Percentiles rank a stretch among this genome's conserved stretches.
Conservation (phyloP, 1,140 invertebrate species). For the Halyomorpha halys region DNA sequence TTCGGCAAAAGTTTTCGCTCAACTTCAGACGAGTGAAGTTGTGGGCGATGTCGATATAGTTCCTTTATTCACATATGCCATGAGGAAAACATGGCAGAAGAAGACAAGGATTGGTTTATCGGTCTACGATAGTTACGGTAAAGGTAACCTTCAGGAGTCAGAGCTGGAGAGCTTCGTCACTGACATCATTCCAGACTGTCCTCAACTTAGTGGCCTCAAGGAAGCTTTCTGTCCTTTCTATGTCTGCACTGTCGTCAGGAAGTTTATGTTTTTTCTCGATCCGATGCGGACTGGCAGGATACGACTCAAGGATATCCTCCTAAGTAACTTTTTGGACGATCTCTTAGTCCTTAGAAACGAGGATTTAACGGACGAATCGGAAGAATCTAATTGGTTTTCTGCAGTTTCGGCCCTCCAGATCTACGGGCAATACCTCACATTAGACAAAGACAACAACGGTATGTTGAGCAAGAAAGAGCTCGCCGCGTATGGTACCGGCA, state of each 20-base stretch:
- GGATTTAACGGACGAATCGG: constrained; percentile 65
- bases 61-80: constrained; percentile 88
- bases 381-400: constrained; percentile 91
- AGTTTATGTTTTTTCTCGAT: constrained; percentile 93
- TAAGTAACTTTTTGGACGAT: constrained; percentile 85
- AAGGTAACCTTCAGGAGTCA: constrained; percentile 86
- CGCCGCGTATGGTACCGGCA: constrained; percentile 75
- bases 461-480: constrained; percentile 86
- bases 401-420: constrained; percentile 77
- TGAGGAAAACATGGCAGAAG: constrained; percentile 87
- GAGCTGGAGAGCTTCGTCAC: constrained; percentile 91
- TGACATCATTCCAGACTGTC: constrained; percentile 81
- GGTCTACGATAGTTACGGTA: constrained; percentile 83
- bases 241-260: constrained; percentile 88
- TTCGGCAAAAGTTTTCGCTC: constrained; percentile 73
- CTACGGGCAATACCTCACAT: constrained; percentile 85
- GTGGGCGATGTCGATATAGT: constrained; percentile 63
- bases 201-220: constrained; percentile 78
- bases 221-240: constrained; percentile 93
- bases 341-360: constrained; percentile 80
- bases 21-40: constrained; percentile 70
- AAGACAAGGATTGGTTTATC: constrained; percentile 87
- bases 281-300: constrained; percentile 76
- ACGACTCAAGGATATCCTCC: constrained; percentile 80
- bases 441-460: constrained; percentile 91